Conservation (phyloP, 2,113 vertebrate species). For the Podarcis cretensis region DNA sequence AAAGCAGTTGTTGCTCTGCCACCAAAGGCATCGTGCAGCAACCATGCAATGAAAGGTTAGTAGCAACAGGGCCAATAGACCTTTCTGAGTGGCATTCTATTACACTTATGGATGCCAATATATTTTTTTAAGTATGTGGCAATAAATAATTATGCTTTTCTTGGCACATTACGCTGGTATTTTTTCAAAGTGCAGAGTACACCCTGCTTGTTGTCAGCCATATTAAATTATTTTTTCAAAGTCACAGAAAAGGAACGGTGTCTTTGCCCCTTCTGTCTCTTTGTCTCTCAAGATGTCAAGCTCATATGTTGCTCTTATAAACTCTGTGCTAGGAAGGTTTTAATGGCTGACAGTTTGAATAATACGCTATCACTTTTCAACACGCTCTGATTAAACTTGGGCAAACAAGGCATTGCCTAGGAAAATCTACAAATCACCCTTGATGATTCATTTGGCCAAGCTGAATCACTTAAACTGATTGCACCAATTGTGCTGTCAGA, state of each 20-base stretch:
- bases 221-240: slow-evolving; percentile 49
- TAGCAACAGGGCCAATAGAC: background rate
- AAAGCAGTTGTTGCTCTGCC: background rate
- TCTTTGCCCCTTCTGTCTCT: slow-evolving; percentile 19
- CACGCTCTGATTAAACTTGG: slow-evolving; percentile 23
- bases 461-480: slow-evolving; percentile 60
- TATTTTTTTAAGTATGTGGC: background rate
- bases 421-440: slow-evolving; percentile 50
- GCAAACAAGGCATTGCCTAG: slow-evolving; percentile 57
- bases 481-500: slow-evolving; percentile 27
- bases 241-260: slow-evolving; percentile 27
- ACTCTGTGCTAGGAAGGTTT: slow-evolving; percentile 24
- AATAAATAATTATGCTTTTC: background rate
- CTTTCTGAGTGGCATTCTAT: background rate
- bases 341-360: background rate
- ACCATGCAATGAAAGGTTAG: background rate
- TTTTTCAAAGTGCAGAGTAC: background rate
- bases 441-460: slow-evolving; percentile 26
- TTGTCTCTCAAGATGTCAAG: slow-evolving; percentile 27
- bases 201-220: slow-evolving; percentile 36
- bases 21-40: background rate
- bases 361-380: background rate
- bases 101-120: too few relatives aligned
- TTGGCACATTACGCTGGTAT: background rate
- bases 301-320: slow-evolving; percentile 53